phyloP scores from a whole-genome alignment of 2,888 invertebrate genomes.

The Anagyrus pseudococci region DNA sequence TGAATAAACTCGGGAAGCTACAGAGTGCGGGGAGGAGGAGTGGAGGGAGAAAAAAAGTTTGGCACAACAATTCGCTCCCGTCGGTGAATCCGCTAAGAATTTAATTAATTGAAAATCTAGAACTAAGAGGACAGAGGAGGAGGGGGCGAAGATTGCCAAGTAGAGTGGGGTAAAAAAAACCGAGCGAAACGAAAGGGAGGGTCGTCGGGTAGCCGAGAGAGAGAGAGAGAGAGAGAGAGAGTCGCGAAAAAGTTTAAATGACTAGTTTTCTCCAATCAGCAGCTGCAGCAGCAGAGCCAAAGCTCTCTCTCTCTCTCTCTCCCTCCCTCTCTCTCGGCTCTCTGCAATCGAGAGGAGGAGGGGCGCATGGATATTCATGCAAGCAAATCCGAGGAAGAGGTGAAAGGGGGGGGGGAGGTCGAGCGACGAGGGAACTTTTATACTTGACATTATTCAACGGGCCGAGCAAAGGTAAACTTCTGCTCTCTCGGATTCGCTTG shows the following conservation, averaged over 20 bases:
- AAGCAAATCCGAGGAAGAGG: conserved; percentile 20
- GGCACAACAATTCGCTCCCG: conserved; percentile 3
- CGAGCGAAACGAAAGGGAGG: neutral
- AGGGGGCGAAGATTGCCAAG: too few species aligned
- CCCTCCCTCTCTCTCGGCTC: too few species aligned
- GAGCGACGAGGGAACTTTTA: conserved; percentile 26
- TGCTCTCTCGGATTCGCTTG: neutral
- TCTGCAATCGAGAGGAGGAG: neutral
- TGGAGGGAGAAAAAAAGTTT: too few species aligned
- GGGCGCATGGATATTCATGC: conserved; percentile 29
- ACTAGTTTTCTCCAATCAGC: conserved; percentile 24
- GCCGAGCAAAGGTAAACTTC: conserved; percentile 27
- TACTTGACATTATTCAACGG: conserved; percentile 34
- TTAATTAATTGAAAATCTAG: too few species aligned
- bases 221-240: neutral
- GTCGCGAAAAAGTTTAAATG: conserved; percentile 30
- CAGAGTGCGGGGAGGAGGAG: too few species aligned
- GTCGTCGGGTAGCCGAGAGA: neutral
- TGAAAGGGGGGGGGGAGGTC: too few species aligned
- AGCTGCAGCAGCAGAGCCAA: neutral
- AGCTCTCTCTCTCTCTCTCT: too few species aligned
- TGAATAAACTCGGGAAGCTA: too few species aligned
- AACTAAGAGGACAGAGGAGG: too few species aligned
- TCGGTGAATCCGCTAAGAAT: too few species aligned
- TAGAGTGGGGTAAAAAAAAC: too few species aligned